Conservation (phyloP, 2,888 invertebrate genomes). For the Zaprionus obscuricornis region DNA sequence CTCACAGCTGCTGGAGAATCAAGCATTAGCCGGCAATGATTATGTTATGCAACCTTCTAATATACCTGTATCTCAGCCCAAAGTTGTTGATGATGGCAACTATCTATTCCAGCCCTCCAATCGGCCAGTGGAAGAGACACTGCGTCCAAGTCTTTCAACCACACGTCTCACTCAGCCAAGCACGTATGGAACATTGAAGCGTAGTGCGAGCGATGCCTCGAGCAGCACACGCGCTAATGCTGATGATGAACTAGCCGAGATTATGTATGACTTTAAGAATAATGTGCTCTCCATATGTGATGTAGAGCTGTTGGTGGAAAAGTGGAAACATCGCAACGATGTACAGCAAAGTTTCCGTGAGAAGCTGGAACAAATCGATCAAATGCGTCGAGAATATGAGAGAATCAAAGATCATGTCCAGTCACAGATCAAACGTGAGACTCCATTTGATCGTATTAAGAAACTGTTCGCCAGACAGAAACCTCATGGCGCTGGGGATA, state of each 20-base stretch:
- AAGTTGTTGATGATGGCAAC: conserved; percentile 82
- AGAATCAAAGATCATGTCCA: conserved; percentile 91
- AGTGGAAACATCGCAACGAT: conserved; percentile 94
- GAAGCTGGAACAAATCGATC: conserved; percentile 91
- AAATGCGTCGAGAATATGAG: conserved; percentile 92
- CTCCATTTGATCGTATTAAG: conserved; percentile 91
- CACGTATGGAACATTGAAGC: conserved; percentile 80
- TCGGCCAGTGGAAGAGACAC: conserved; percentile 79
- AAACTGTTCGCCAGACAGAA: conserved; percentile 89
- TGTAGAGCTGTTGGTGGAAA: conserved; percentile 92
- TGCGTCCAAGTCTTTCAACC: conserved; percentile 60
- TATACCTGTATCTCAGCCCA: conserved; percentile 84
- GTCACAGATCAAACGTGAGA: conserved; percentile 89
- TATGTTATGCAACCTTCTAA: conserved; percentile 87
- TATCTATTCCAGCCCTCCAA: conserved; percentile 83
- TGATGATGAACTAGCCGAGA: conserved; percentile 92
- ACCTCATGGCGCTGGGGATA: conserved; percentile 66
- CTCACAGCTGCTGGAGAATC: conserved; percentile 81
- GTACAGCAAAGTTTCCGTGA: conserved; percentile 93
- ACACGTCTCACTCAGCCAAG: conserved; percentile 53
- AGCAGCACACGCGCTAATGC: conserved; percentile 79
- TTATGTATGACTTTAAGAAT: conserved; percentile 94
- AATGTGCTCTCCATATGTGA: conserved; percentile 93
- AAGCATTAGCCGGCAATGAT: conserved; percentile 82
- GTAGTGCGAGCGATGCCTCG: conserved; percentile 82